These are phyloP conservation scores for Calidris pugnax DNA, from an alignment of 2,113 vertebrate genomes.

Conservation along the genomic window DNA sequence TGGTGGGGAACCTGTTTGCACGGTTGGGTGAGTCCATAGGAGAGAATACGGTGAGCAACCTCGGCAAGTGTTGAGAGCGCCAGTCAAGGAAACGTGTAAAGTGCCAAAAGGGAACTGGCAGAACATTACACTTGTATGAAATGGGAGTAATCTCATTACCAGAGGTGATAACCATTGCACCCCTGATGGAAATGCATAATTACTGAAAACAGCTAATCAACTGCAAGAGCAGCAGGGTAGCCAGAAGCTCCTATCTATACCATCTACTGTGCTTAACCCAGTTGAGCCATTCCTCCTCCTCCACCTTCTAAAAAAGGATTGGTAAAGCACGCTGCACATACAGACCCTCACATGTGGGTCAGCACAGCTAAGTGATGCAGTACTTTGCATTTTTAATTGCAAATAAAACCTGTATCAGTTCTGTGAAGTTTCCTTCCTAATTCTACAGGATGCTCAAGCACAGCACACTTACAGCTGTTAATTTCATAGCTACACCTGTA, in stretches of 20 bases:
- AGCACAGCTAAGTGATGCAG: background rate
- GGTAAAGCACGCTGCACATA: background rate
- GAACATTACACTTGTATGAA: slow-evolving; percentile 64
- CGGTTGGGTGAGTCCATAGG: background rate
- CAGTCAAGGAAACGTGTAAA: slow-evolving; percentile 36
- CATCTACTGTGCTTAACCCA: slow-evolving; percentile 61
- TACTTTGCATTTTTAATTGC: background rate
- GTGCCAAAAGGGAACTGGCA: slow-evolving; percentile 59
- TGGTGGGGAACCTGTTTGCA: slow-evolving; percentile 14
- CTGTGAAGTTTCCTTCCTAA: background rate
- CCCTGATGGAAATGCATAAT: slow-evolving; percentile 74
- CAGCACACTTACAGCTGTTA: fast-evolving
- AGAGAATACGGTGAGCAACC: slow-evolving; percentile 43
- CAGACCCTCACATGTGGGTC: slow-evolving; percentile 9
- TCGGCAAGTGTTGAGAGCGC: slow-evolving; percentile 23
- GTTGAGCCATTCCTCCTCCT: slow-evolving; percentile 49
- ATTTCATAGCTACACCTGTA: background rate
- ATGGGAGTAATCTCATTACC: slow-evolving; percentile 74
- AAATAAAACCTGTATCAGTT: background rate
- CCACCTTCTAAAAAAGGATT: background rate
- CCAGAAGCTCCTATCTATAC: slow-evolving; percentile 47
- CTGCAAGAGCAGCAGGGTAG: slow-evolving; percentile 64
- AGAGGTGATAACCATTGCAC: slow-evolving; percentile 75
- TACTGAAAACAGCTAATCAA: slow-evolving; percentile 75
- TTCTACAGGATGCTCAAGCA: background rate